Conservation (phyloP, 1,140 invertebrate species). For the Drosophila sechellia region DNA sequence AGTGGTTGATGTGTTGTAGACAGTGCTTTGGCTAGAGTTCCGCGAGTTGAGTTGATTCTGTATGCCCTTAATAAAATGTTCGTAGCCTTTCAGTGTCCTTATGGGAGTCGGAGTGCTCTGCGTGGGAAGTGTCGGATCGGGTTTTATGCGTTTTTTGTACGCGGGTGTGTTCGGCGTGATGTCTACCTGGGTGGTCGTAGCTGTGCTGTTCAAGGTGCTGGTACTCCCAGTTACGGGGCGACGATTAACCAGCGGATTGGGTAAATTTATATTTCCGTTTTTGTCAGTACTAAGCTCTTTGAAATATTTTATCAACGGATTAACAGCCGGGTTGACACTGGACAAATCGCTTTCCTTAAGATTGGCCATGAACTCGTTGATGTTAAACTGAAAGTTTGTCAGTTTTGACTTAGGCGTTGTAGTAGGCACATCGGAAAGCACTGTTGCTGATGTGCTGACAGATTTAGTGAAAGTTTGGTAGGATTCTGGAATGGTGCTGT, state of each 20-base stretch:
- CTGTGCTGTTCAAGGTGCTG: slow-evolving; percentile 3
- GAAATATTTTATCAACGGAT: slow-evolving; percentile 77
- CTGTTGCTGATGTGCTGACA: slow-evolving; percentile 38
- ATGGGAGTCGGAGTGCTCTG: slow-evolving; percentile 37
- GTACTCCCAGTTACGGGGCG: slow-evolving; percentile 33
- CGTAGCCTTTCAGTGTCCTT: slow-evolving; percentile 62
- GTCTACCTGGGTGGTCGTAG: slow-evolving; percentile 10
- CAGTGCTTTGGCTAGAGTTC: slow-evolving; percentile 7
- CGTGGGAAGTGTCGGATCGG: slow-evolving; percentile 17
- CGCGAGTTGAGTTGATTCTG: slow-evolving; percentile 54
- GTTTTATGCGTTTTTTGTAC: slow-evolving; percentile 11
- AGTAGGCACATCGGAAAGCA: slow-evolving; percentile 4
- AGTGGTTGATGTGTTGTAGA: slow-evolving; percentile 1
- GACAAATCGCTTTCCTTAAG: slow-evolving; percentile 68
- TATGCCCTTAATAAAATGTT: slow-evolving; percentile 71
- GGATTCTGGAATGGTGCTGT: slow-evolving; percentile 63
- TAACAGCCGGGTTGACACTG: slow-evolving; percentile 68
- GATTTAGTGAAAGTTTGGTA: slow-evolving; percentile 71
- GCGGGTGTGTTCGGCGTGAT: slow-evolving; percentile 6
- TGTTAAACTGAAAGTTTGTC: slow-evolving; percentile 69
- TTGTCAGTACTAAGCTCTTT: slow-evolving; percentile 66
- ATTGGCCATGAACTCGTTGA: slow-evolving; percentile 78
- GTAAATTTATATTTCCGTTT: slow-evolving; percentile 26
- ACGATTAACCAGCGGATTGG: slow-evolving; percentile 46
- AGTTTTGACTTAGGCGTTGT: slow-evolving; percentile 41